Evolutionary conservation across 2,113 vertebrate genomes (phyloP), one percentile per base, ranked within the genome.

Genomic region (Proterorhinus semilunaris): DNA sequence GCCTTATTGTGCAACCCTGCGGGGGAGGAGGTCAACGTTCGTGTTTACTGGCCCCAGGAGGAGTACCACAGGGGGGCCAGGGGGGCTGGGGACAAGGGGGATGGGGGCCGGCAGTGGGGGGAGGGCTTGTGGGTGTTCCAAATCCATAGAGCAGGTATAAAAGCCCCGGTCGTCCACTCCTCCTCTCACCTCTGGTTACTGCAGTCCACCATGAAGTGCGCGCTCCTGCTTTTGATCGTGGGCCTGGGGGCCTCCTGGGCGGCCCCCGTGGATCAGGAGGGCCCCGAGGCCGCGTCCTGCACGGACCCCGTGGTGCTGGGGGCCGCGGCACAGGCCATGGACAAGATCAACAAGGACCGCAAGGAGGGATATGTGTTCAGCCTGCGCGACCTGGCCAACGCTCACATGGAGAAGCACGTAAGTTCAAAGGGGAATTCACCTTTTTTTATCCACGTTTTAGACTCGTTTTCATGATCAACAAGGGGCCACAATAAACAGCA

Each of bases 311-410:
- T n/a, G 0, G 77, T 76, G 0, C 6, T 47, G 9, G 68, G 48
- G 0, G 86, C 91, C 0, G 92, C 92, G 0, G 47, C 0, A 5
- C 51, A 68, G 70, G 90, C 92, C 8, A 51, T 94, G 27, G 69
- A 45, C 13, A 84, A 91, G 71, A 93, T 94, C 84, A 94, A 94
- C 83, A 15, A 52, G 6, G 65, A 92, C 68, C 86, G 91, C 0
- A 36, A 17, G 0, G 83, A 92, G 4, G 93, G 93, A 62, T 94
- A 91, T 80, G 0, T 91, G 52, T 85, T 92, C 11, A 46, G 45
- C 5, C 81, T 91, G 65, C 83, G 89, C 17, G 84, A 82, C 6
- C 82, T 94, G 51, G 80, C 83, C 67, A 89, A 92, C 9, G 91
- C 83, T 50, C 79, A 92, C 75, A 17, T 46, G 36, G 46, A 1